These are phyloP conservation scores for Hydrozoanthus tunicans DNA, from an alignment of 64 coral and sea anemone genomes.

Conservation along the genomic window DNA sequence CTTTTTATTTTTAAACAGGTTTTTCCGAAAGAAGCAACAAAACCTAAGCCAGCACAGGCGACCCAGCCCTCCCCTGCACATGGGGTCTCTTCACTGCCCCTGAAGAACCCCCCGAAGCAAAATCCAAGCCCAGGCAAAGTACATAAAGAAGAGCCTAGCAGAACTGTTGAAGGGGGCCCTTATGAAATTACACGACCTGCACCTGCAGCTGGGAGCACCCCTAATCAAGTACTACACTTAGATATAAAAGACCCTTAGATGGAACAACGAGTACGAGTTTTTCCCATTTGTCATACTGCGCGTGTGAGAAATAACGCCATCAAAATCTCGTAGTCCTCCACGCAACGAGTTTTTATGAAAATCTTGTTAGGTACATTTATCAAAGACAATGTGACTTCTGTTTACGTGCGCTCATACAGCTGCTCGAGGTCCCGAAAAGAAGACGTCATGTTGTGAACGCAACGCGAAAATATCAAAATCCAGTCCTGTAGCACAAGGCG, in stretches of 20 bases:
- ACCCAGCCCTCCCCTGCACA: neutral
- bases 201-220: constrained; percentile 26
- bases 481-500: too few relatives aligned
- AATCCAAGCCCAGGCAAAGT: neutral
- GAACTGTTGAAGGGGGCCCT: neutral
- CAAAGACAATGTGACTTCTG: too few relatives aligned
- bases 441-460: too few relatives aligned
- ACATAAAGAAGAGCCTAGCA: neutral
- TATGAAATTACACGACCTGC: neutral
- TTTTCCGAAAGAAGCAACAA: neutral
- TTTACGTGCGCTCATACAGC: too few relatives aligned
- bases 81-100: constrained; percentile 3
- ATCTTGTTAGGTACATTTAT: too few relatives aligned
- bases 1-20: constrained; percentile 4
- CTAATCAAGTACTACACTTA: neutral
- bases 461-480: too few relatives aligned
- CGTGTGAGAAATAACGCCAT: too few relatives aligned
- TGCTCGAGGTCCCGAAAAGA: too few relatives aligned
- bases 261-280: too few relatives aligned
- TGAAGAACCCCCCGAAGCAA: neutral
- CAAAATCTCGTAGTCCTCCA: too few relatives aligned
- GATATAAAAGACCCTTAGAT: neutral
- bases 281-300: too few relatives aligned
- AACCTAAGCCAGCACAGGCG: neutral
- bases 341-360: too few relatives aligned